A percentile compares a stretch with the other conserved stretches of the same genome.
These are phyloP conservation scores for Drosophila cardini DNA, from an alignment of 1,140 invertebrate genomes.

Conservation along the genomic window DNA sequence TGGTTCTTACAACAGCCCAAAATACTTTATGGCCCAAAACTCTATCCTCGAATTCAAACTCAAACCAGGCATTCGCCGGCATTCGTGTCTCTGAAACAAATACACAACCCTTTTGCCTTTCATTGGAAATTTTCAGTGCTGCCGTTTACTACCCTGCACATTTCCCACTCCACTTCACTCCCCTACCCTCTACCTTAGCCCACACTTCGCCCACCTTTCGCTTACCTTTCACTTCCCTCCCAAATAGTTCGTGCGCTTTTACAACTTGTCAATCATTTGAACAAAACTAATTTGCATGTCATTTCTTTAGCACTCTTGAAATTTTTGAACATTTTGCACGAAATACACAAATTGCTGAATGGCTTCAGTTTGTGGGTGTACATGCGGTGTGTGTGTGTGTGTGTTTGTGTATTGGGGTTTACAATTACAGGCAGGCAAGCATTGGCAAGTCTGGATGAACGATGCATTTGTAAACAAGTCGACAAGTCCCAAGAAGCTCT, in stretches of 20 bases:
- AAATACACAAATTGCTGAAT: conserved; percentile 46
- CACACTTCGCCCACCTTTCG: neutral
- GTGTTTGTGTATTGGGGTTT: conserved; percentile 8
- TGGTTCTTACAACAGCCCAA: conserved; percentile 1
- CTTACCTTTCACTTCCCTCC: conserved; percentile 5
- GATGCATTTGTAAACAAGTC: conserved; percentile 30
- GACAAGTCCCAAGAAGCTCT: neutral
- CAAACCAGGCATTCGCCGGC: neutral
- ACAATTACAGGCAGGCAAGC: conserved; percentile 8
- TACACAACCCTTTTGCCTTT: conserved; percentile 42
- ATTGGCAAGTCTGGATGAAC: conserved; percentile 11
- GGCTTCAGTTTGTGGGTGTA: conserved; percentile 4
- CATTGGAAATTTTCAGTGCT: conserved; percentile 61
- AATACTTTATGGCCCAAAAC: conserved; percentile 49
- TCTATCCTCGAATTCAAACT: neutral
- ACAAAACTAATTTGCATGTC: conserved; percentile 84
- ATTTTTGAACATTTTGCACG: conserved; percentile 63
- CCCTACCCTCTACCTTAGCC: neutral
- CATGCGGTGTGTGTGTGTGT: neutral
- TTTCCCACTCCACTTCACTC: neutral
- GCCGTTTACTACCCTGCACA: conserved; percentile 20
- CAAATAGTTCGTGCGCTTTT: conserved; percentile 50
- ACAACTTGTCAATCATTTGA: conserved; percentile 83
- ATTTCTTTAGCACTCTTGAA: conserved; percentile 82
- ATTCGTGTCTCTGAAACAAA: neutral